Evolutionary conservation across 1,140 invertebrate genomes (phyloP).

Genomic region (Amyelois transitella): DNA sequence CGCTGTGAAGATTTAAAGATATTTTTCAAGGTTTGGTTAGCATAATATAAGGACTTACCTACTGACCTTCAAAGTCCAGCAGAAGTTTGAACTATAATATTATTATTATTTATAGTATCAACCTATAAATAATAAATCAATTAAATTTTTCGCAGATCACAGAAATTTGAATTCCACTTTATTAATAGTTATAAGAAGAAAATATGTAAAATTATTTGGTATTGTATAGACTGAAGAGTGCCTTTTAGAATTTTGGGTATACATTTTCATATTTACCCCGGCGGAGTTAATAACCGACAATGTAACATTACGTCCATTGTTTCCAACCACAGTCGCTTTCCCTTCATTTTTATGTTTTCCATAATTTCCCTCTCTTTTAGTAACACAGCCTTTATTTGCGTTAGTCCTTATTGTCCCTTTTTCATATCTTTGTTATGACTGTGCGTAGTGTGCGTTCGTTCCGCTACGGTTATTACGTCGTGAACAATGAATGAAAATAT

Average conservation of each 20-base stretch:
- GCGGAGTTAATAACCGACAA: conserved; percentile 23
- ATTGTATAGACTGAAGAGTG: too few relatives aligned
- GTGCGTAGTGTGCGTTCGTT: conserved; percentile 25
- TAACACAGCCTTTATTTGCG: conserved; percentile 36
- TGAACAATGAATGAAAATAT: too few relatives aligned
- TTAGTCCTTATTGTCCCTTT: conserved; percentile 39
- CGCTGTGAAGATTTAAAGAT: neutral
- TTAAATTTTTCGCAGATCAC: too few relatives aligned
- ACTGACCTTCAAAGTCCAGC: neutral
- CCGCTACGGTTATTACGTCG: conserved; percentile 8
- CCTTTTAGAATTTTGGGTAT: conserved; percentile 4
- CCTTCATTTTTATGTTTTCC: conserved; percentile 31
- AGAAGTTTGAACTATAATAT: too few relatives aligned
- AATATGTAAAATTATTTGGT: too few relatives aligned
- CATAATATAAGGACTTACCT: neutral
- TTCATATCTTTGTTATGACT: conserved; percentile 44
- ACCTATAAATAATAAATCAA: too few relatives aligned
- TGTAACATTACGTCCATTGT: conserved; percentile 14
- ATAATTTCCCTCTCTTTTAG: conserved; percentile 27
- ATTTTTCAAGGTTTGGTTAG: neutral
- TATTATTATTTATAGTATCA: too few relatives aligned
- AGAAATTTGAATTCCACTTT: too few relatives aligned
- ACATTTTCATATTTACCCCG: conserved; percentile 8
- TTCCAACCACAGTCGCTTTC: conserved; percentile 17
- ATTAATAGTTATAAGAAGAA: too few relatives aligned